Conservation (phyloP, 2,888 invertebrate species). For the Cordylochernes scorpioides region DNA sequence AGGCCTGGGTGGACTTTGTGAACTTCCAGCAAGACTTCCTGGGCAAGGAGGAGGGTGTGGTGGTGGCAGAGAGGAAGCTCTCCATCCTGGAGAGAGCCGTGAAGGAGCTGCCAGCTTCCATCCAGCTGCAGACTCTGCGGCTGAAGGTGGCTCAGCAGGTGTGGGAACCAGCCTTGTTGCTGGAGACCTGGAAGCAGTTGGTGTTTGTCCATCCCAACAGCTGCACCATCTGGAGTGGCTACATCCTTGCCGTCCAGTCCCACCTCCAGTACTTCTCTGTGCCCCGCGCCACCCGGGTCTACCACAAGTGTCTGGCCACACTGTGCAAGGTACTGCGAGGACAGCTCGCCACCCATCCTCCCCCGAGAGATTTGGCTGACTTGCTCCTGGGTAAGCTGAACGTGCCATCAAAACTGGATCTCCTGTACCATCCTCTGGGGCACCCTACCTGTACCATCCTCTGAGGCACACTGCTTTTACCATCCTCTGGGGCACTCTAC, state of each 20-base stretch:
- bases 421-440: too few relatives aligned
- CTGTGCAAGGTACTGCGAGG: slow-evolving; percentile 19
- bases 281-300: slow-evolving; percentile 18
- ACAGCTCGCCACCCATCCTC: slow-evolving; percentile 18
- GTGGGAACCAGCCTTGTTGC: slow-evolving; percentile 19
- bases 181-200: slow-evolving; percentile 22
- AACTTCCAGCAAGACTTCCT: slow-evolving; percentile 21
- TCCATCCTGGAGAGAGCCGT: slow-evolving; percentile 23
- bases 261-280: slow-evolving; percentile 20
- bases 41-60: slow-evolving; percentile 2
- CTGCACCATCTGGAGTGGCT: slow-evolving; percentile 21
- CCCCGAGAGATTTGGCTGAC: slow-evolving; percentile 6
- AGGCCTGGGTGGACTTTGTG: slow-evolving; percentile 24
- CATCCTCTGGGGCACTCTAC: too few relatives aligned
- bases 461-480: too few relatives aligned
- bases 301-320: slow-evolving; percentile 20
- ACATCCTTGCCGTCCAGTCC: slow-evolving; percentile 20
- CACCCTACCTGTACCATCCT: too few relatives aligned
- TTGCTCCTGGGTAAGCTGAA: neutral
- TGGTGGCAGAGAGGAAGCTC: slow-evolving; percentile 22
- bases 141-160: slow-evolving; percentile 19
- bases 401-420: too few relatives aligned
- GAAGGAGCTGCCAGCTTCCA: slow-evolving; percentile 19
- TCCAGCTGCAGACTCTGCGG: slow-evolving; percentile 20
- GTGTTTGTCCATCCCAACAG: slow-evolving; percentile 22